Percentiles rank a stretch among this genome's conserved stretches.
Evolutionary conservation across 1,140 invertebrate genomes (phyloP).

Genomic region (Coenobita brevimanus): DNA sequence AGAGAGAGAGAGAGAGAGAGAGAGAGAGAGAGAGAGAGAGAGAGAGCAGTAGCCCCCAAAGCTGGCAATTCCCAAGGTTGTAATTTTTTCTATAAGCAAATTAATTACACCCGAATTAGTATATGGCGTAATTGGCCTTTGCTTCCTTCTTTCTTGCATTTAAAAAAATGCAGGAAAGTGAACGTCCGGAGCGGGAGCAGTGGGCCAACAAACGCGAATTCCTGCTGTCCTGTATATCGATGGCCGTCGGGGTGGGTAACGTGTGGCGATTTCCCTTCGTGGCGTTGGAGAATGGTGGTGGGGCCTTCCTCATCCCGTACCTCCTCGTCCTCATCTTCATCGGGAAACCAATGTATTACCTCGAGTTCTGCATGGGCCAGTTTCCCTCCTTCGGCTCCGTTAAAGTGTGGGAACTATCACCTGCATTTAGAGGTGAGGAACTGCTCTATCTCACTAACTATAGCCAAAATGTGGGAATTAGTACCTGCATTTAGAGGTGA

Average conservation of each 20-base stretch:
- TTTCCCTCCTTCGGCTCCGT: constrained; percentile 68
- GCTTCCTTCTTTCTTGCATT: no score
- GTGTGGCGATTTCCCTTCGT: constrained; percentile 77
- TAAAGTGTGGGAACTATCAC: no score
- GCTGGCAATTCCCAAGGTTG: no score
- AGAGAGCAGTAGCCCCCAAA: no score
- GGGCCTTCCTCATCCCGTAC: constrained; percentile 78
- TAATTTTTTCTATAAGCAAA: no score
- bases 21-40: no score
- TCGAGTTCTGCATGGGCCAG: constrained; percentile 70
- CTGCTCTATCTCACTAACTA: no score
- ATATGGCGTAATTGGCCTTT: no score
- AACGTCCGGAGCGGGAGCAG: constrained; percentile 58
- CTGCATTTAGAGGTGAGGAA: no score
- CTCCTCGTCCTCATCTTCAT: constrained; percentile 77
- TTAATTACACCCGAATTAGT: no score
- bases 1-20: no score
- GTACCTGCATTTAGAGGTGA: constrained; percentile 69
- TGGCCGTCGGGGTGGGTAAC: constrained; percentile 76
- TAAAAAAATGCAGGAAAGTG: no score
- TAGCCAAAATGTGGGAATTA: constrained; percentile 69
- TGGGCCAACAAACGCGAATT: constrained; percentile 72
- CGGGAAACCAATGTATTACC: constrained; percentile 72
- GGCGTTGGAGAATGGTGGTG: constrained; percentile 74
- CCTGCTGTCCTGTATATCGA: constrained; percentile 75